Base-by-base conservation (phyloP, 2,113 vertebrate species). In the Salvelinus fontinalis region DNA sequence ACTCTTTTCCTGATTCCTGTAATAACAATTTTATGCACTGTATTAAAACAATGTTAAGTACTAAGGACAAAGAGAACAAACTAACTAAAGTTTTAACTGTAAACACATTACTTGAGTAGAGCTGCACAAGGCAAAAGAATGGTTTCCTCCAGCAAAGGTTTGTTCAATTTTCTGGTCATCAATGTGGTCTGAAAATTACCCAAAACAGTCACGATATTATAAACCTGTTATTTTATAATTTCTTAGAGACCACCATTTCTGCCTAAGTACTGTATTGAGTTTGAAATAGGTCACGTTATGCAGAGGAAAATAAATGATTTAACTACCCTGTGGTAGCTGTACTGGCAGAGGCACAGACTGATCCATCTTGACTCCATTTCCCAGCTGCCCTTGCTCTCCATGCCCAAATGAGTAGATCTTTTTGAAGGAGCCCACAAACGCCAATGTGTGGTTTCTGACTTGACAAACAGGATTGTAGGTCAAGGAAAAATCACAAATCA, bases 391-490 rank as follows among this genome's bases (percentile, higher is more conserved):
- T 75, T 80, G 75, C 2, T 49, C 66, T 74, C 86, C 88, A 79
- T 75, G 79, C 27, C 88, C 88, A 80, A 88, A 89, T 7, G 78
- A 81, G 64, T 87, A 86, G 73, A 89, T 79, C 4, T 2, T 62
- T 34, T 84, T 79, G 44, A 78, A 74, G 2, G 81, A 71, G 39
- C 64, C 26, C 5, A 81, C 69, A 5, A 79, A 68, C n/a, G 72
- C 80, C 6, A 89, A 66, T 3, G 88, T 89, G 74, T 89, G 88
- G 71, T 79, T 49, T 67, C 88, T 89, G 24, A 22, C 18, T 18
- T 54, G 13, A 54, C 3, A 54, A 18, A 67, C 22, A 78, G 54
- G 27, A 59, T 8, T n/a, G 22, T 11, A 31, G 27, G 48, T 54
- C 1, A 67, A 13, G 22, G 48, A 24, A 48, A 44, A 73, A 60